phyloP scores from a whole-genome alignment of 1,140 invertebrate species.

The Sycophaga agraensis region DNA sequence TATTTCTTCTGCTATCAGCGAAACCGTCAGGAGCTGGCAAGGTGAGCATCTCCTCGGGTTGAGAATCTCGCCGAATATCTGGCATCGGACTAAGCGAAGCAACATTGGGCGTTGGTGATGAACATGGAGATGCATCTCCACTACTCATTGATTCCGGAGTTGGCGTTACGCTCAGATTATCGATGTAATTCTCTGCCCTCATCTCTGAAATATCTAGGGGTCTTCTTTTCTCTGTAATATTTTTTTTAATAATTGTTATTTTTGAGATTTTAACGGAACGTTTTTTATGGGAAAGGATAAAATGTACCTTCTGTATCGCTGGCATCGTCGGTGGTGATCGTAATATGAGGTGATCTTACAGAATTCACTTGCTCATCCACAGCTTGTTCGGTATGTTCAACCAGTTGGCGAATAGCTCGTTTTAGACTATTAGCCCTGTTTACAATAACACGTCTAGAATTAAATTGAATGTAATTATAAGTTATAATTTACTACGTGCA shows the following conservation, averaged over 20 bases:
- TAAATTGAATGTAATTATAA: not conserved
- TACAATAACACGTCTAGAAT: not conserved
- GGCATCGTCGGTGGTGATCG: constrained; percentile 34
- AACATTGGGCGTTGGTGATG: constrained; percentile 64
- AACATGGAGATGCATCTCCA: constrained; percentile 61
- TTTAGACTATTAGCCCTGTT: constrained; percentile 79
- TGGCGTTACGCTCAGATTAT: constrained; percentile 46
- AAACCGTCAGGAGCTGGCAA: constrained; percentile 75
- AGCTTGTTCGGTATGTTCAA: constrained; percentile 76
- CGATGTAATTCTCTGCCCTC: constrained; percentile 31
- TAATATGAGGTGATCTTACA: constrained; percentile 42
- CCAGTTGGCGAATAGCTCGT: constrained; percentile 79
- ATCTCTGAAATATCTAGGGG: constrained; percentile 41
- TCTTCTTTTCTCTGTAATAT: constrained; percentile 29
- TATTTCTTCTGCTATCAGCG: constrained; percentile 70
- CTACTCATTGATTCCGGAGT: constrained; percentile 52
- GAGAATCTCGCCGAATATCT: constrained; percentile 67
- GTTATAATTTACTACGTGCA: no score
- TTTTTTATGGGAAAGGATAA: not conserved
- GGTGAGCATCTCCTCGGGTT: constrained; percentile 61
- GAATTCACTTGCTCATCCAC: constrained; percentile 61
- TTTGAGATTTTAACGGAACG: no score
- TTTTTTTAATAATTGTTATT: no score
- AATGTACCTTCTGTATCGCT: not conserved
- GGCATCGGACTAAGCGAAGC: constrained; percentile 69